Evolutionary conservation across 2,113 vertebrate species (phyloP), one percentile per base, ranked within the genome.

Genomic region (Syngnathus scovelli): DNA sequence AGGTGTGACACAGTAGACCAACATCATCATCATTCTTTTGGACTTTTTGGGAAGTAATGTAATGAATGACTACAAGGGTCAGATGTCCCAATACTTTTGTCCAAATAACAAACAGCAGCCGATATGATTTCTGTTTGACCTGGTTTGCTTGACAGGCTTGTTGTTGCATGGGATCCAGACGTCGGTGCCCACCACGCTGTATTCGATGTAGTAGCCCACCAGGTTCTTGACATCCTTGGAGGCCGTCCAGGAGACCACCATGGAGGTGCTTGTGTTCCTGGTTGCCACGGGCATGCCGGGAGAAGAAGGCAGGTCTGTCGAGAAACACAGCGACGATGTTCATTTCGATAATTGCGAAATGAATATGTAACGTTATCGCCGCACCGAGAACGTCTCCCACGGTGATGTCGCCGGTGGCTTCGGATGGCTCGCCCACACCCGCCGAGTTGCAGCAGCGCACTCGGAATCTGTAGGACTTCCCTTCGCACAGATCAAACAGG

Each of bases 401-500:
- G 9, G 91, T 88, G 7, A 91, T 94, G 71, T 92, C 88, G 60
- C 86, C 93, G 0, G 96, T 98, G 58, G 94, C 77, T 54, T 89
- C 90, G 0, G 95, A 98, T 4, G 95, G 68, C 51, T 95, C 95
- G 10, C 95, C 90, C 0, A 98, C 88, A 13, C 97, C 97, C 0
- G 94, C 93, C 0, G 97, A 98, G 85, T 99, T 99, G 78, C 94
- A 95, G 76, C 93, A 95, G 78, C 97, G 95, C n/a, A 99, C 96
- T 1, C 96, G 93, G 91, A 99, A 99, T 78, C 84, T 90, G 88
- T 99, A 98, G 67, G 94, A 92, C 76, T 95, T 95, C 7, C 94
- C 94, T 88, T 96, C 96, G 0, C 90, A 91, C 88, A 99, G 86
- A 85, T 99, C 97, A 62, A 99, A 99, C 72, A 98, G 90, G 44